phyloP scores from a whole-genome alignment of 1,140 invertebrate genomes.

The Bombus affinis region DNA sequence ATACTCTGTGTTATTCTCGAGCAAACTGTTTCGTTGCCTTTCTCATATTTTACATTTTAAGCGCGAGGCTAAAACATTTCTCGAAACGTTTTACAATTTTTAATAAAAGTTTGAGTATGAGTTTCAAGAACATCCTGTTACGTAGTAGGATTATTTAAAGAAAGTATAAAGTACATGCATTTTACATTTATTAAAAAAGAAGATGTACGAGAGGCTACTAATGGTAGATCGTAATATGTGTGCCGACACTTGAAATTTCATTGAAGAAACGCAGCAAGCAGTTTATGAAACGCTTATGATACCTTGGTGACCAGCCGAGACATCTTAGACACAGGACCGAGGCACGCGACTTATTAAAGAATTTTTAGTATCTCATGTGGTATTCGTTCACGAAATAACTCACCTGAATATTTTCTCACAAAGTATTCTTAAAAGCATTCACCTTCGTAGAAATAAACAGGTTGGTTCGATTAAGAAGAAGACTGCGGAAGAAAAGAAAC shows the following conservation, averaged over 20 bases:
- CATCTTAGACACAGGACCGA: not conserved
- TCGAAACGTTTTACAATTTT: no score
- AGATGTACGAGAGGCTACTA: not conserved
- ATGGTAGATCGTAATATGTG: not conserved
- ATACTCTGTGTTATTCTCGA: no score
- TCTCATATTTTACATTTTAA: no score
- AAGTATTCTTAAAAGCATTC: no score
- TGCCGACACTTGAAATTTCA: not conserved
- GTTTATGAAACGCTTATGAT: not conserved
- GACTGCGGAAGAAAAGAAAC: no score
- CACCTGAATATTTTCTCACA: not conserved
- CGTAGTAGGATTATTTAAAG: not conserved
- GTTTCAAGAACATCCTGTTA: not conserved
- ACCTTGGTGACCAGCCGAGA: not conserved
- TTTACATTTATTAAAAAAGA: not conserved
- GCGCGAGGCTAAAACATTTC: no score
- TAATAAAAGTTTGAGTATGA: no score
- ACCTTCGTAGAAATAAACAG: not conserved
- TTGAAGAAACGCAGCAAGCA: not conserved
- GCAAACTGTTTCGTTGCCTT: no score
- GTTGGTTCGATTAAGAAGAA: not conserved
- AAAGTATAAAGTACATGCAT: not conserved
- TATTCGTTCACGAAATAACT: no score
- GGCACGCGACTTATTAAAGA: not conserved
- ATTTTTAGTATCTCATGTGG: no score